These are phyloP conservation scores for Sinocyclocheilus anophthalmus DNA, from an alignment of 2,113 vertebrate species.

Conservation along the genomic window DNA sequence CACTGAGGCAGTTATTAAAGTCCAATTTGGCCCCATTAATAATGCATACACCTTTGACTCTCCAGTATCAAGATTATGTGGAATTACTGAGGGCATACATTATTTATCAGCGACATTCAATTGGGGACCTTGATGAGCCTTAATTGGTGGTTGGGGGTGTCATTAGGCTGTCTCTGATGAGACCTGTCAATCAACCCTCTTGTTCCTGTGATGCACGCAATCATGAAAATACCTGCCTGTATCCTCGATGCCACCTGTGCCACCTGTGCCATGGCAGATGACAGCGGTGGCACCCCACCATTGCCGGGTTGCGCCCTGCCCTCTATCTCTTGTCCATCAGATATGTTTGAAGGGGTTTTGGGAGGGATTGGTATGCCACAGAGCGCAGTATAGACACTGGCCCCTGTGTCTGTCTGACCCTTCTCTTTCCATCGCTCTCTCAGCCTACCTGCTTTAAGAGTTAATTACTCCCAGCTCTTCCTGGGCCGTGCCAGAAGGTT, in stretches of 20 bases:
- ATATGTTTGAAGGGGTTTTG: slow-evolving; percentile 58
- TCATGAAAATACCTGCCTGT: slow-evolving; percentile 38
- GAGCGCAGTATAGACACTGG: slow-evolving; percentile 46
- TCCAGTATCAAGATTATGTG: slow-evolving; percentile 85
- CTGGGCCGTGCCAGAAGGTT: slow-evolving; percentile 64
- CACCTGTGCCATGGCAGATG: slow-evolving; percentile 55
- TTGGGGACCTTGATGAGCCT: slow-evolving; percentile 80
- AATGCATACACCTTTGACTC: slow-evolving; percentile 84
- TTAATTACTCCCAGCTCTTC: slow-evolving; percentile 68
- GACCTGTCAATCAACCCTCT: slow-evolving; percentile 78
- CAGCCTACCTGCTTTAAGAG: slow-evolving; percentile 67
- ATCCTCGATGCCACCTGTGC: slow-evolving; percentile 56
- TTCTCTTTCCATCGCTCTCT: background rate
- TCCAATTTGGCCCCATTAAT: slow-evolving; percentile 85
- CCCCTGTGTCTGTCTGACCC: slow-evolving; percentile 18
- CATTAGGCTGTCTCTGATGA: slow-evolving; percentile 80
- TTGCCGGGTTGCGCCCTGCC: slow-evolving; percentile 27
- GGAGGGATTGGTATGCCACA: slow-evolving; percentile 49
- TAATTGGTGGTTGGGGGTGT: slow-evolving; percentile 78
- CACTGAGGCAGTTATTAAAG: slow-evolving; percentile 82
- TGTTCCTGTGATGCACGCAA: slow-evolving; percentile 61
- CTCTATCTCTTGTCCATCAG: slow-evolving; percentile 69
- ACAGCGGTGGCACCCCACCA: background rate
- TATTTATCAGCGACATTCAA: slow-evolving; percentile 84
- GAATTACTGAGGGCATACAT: slow-evolving; percentile 80